Conservation (phyloP, 2,888 invertebrate species). For the Stenodema calcarata region DNA sequence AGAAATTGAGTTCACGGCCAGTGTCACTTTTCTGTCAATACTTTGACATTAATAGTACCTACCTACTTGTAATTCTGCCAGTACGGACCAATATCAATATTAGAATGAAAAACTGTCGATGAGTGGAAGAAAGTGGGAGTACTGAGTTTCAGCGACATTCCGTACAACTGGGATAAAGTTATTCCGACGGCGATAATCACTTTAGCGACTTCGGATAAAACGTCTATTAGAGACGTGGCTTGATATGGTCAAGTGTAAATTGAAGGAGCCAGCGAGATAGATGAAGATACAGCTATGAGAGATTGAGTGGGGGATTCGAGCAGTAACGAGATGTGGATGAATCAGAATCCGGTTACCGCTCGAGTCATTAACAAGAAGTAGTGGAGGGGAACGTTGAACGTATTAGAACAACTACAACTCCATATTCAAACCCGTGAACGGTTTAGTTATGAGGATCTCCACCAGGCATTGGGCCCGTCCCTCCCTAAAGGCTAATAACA, state of each 20-base stretch:
- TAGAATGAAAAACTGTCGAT: too few species aligned
- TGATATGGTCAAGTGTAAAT: background rate
- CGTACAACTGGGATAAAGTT: too few species aligned
- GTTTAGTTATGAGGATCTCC: background rate
- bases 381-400: background rate
- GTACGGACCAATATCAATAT: too few species aligned
- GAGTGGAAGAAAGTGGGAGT: too few species aligned
- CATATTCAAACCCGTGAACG: slow-evolving; percentile 31
- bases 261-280: background rate
- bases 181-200: too few species aligned
- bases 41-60: too few species aligned
- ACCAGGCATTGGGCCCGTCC: background rate
- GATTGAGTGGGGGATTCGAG: background rate
- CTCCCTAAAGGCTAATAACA: slow-evolving; percentile 34
- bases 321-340: slow-evolving; percentile 23
- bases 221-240: background rate
- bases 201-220: too few species aligned
- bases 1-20: too few species aligned
- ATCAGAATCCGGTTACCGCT: slow-evolving; percentile 22
- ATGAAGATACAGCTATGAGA: background rate
- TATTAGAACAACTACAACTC: slow-evolving; percentile 32
- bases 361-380: slow-evolving; percentile 4
- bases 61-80: too few species aligned
- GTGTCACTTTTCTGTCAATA: too few species aligned
- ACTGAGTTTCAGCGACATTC: too few species aligned